These are phyloP conservation scores for Harpagus bidentatus DNA, from an alignment of 2,113 vertebrate genomes.

Conservation along the genomic window DNA sequence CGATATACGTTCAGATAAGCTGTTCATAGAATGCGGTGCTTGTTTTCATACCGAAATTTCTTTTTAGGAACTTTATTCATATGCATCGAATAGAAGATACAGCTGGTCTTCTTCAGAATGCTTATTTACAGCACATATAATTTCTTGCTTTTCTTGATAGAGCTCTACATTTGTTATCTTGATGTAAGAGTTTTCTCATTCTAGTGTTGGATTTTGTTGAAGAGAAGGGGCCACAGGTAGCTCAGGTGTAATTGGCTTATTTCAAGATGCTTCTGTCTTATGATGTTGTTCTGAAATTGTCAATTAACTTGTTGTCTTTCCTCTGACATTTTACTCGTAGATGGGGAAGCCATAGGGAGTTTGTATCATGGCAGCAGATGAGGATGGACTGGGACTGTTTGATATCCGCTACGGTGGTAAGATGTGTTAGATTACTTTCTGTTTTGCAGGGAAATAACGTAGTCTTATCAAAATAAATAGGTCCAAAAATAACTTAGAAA, in stretches of 20 bases:
- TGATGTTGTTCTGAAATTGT: not conserved
- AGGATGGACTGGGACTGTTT: constrained; percentile 69
- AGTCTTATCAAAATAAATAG: not conserved
- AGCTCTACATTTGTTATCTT: not conserved
- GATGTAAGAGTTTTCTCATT: not conserved
- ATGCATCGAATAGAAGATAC: not conserved
- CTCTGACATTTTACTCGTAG: not conserved
- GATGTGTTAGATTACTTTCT: not conserved
- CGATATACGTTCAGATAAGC: fast-evolving
- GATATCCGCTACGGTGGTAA: constrained; percentile 53
- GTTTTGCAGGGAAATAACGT: not conserved
- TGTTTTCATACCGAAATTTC: not conserved
- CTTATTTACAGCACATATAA: not conserved
- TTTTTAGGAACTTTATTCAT: not conserved
- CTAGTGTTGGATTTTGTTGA: not conserved
- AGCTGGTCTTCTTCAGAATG: not conserved
- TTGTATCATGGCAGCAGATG: constrained; percentile 76
- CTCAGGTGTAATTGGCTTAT: not conserved
- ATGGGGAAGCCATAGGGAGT: constrained; percentile 68
- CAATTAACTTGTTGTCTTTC: not conserved
- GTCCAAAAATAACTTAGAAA: not conserved
- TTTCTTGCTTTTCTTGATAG: not conserved
- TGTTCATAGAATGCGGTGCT: not conserved
- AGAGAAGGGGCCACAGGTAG: not conserved
- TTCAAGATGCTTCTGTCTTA: not conserved